Base-by-base conservation (phyloP, 2,888 invertebrate species). In the Leptopilina drosophilae region DNA sequence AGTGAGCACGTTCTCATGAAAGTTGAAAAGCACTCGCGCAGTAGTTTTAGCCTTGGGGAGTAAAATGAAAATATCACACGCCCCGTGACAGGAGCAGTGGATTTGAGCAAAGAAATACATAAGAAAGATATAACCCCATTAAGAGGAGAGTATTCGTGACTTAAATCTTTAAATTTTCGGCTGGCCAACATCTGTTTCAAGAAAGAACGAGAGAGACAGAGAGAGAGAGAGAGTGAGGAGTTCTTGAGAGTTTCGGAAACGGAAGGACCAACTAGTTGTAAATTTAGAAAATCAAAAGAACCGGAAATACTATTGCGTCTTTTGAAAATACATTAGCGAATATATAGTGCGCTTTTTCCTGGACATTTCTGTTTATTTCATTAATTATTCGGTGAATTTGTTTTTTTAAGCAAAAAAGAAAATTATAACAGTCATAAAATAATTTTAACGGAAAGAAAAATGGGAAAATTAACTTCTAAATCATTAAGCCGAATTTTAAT, bases 21-120 rank as follows among this genome's bases (percentile, higher is more conserved):
- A 33, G 7, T 53, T 73, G 14, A 26, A 73, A 73, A 73, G 26
- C 73, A 33, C 26, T 11, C 9, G 9, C 9, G 9, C 4, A 49
- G 49, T 49, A 53, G 42, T 42, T 42, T 42, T 42, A 42, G 49
- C 69, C 26, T 20, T 69, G 5, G n/a, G 53, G 33, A 26, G 26
- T 15, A 56, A 26, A 73, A 73, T 73, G 56, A 73, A 73, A 73
- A 56, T 33, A 73, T 73, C 73, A 73, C 73, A 73, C 26, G 56
- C 53, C 69, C 56, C 33, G 49, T 56, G 56, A 56, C 73, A 73
- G 53, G 73, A 56, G 26, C 33, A 56, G 73, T 56, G 56, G 56
- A 73, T 73, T 73, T 56, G 56, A 56, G 56, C 56, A 73, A 53
- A 33, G 56, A 73, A 20, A 42, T 42, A 49, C 11, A 49, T 33